phyloP scores from a whole-genome alignment of 1,140 invertebrate species.

The Sminthurinus signatus region DNA sequence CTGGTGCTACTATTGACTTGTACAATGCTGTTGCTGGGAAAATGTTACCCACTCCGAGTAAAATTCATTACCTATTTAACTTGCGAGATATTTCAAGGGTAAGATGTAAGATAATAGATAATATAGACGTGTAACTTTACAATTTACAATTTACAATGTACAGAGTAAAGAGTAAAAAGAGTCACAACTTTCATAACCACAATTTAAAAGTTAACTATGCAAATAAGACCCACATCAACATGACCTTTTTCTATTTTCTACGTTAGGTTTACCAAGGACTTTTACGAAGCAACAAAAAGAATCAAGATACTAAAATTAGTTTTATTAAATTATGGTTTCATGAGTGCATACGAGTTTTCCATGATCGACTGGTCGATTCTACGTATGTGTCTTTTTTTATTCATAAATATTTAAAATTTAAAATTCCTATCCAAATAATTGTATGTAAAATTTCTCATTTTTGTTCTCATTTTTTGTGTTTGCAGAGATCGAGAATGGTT shows the following conservation, averaged over 20 bases:
- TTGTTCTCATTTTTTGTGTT: conserved; percentile 22
- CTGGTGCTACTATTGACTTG: conserved; percentile 63
- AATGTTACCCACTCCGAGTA: conserved; percentile 75
- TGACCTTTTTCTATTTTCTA: too few relatives aligned
- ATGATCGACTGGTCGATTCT: conserved; percentile 69
- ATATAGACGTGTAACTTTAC: too few relatives aligned
- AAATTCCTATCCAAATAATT: conserved; percentile 23
- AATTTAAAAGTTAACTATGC: not conserved
- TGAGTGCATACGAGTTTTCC: conserved; percentile 74
- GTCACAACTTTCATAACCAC: too few relatives aligned
- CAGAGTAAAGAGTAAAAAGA: too few relatives aligned
- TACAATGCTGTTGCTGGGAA: conserved; percentile 62
- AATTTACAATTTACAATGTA: too few relatives aligned
- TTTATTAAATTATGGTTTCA: conserved; percentile 75
- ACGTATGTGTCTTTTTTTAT: conserved; percentile 27
- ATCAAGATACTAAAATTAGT: conserved; percentile 60
- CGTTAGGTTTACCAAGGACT: conserved; percentile 63
- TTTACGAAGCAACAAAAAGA: conserved; percentile 63
- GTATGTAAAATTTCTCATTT: not conserved
- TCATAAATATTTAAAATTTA: not conserved
- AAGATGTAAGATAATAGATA: too few relatives aligned
- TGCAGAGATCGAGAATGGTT: conserved; percentile 68
- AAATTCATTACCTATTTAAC: conserved; percentile 84
- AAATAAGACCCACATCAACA: not conserved
- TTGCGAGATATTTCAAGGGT: conserved; percentile 76